Base-by-base conservation (phyloP, 2,113 vertebrate species). In the Varanus komodoensis region DNA sequence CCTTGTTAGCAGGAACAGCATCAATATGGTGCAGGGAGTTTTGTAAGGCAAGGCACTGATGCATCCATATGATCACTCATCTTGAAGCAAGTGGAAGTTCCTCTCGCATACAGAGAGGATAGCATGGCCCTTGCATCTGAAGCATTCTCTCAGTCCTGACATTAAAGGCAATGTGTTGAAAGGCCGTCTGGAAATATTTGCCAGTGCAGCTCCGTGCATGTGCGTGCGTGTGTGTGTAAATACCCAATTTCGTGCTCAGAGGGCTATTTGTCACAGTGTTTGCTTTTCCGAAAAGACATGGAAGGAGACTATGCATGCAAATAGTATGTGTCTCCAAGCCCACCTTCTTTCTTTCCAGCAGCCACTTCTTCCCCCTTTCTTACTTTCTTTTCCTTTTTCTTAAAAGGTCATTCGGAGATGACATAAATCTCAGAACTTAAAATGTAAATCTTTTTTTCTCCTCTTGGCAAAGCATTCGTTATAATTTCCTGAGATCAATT, bases 111-210 rank as follows among this genome's bases (percentile, higher is more conserved):
- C 48, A 48, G 75, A 84, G 34, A 88, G 48, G n/a, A 44, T 29
- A 77, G 34, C 34, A 34, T 34, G 27, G 12, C 15, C 34, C 75
- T 73, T n/a, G 48, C 34, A 67, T 61, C 52, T 71, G 52, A 64
- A 74, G 67, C 82, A 74, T 88, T 91, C 77, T 61, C 88, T 88
- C 82, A 81, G 75, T 57, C 67, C 34, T 80, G 75, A 73, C 90
- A 80, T 88, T 91, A 88, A 78, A 79, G 87, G 75, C 34, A 83
- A 88, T 64, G 67, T 73, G 64, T 80, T 88, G 52, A 88, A 91
- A 85, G 50, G 82, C 64, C 82, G 84, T 84, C 74, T 44, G 75
- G 52, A 88, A 80, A 84, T 79, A 91, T 80, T 91, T 88, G 87
- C 86, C 81, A 78, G 73, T 61, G 48, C 82, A 52, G 87, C 23